Evolutionary conservation across 2,888 invertebrate species (phyloP).

Genomic region (Alloplasta piceator): DNA sequence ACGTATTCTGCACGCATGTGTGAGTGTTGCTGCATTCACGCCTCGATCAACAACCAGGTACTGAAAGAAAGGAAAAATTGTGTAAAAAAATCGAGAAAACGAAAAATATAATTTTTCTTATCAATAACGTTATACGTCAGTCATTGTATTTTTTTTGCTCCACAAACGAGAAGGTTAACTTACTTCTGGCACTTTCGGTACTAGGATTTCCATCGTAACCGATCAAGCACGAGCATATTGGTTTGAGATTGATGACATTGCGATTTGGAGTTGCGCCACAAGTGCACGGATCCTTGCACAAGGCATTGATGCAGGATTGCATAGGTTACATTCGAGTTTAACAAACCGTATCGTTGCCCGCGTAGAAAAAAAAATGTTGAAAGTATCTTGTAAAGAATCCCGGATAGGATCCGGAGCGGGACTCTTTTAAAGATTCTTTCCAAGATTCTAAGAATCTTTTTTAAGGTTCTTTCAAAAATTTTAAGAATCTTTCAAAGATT

Average conservation of each 20-base stretch:
- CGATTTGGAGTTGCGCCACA: conserved; percentile 95
- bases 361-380: no score
- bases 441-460: no score
- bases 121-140: no score
- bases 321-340: conserved; percentile 89
- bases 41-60: conserved; percentile 88
- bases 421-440: no score
- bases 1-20: conserved; percentile 91
- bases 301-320: conserved; percentile 91
- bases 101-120: no score
- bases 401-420: no score
- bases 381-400: no score
- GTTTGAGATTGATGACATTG: conserved; percentile 92
- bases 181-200: conserved; percentile 89
- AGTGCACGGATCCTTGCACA: conserved; percentile 93
- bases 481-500: no score
- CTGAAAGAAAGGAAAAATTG: conserved; percentile 24
- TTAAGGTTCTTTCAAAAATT: no score
- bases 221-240: conserved; percentile 92
- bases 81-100: no score
- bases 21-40: conserved; percentile 92
- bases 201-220: conserved; percentile 94
- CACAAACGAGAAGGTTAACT: conserved; percentile 31
- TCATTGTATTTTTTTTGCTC: no score
- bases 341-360: conserved; percentile 87